Evolutionary conservation across 2,797 vertebrate species (phyloP).

Genomic region (Falco berigora): DNA sequence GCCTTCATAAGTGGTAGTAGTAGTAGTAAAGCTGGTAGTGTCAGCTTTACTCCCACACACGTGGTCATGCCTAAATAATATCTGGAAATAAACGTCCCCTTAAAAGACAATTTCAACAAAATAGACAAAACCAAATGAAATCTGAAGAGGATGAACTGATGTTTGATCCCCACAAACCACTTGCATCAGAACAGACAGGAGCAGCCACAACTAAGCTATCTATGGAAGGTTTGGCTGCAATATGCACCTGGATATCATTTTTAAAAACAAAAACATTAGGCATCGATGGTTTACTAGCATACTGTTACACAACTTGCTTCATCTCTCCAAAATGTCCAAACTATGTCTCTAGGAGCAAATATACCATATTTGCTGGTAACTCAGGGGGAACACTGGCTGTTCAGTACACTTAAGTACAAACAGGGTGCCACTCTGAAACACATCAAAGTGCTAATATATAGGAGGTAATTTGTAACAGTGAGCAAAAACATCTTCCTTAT

Average conservation of each 20-base stretch:
- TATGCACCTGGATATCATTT: background rate
- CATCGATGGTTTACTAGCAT: background rate
- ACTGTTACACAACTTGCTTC: background rate
- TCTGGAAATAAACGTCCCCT: background rate
- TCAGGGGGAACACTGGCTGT: background rate
- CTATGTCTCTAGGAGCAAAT: background rate
- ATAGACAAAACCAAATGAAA: background rate
- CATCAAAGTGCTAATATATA: background rate
- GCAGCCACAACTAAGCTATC: background rate
- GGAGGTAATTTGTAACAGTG: background rate
- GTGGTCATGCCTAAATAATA: rapidly evolving
- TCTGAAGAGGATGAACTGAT: background rate
- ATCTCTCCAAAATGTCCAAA: background rate
- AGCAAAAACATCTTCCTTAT: background rate
- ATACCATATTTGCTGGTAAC: background rate
- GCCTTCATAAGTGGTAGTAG: background rate
- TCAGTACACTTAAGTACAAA: background rate
- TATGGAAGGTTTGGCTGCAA: background rate
- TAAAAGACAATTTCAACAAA: background rate
- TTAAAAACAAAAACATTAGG: background rate
- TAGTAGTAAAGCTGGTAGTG: background rate
- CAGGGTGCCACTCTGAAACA: background rate
- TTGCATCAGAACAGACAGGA: background rate
- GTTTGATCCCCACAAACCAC: background rate
- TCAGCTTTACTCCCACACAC: background rate